Evolutionary conservation across 1,140 invertebrate genomes (phyloP).

Genomic region (Diachasma alloeum): DNA sequence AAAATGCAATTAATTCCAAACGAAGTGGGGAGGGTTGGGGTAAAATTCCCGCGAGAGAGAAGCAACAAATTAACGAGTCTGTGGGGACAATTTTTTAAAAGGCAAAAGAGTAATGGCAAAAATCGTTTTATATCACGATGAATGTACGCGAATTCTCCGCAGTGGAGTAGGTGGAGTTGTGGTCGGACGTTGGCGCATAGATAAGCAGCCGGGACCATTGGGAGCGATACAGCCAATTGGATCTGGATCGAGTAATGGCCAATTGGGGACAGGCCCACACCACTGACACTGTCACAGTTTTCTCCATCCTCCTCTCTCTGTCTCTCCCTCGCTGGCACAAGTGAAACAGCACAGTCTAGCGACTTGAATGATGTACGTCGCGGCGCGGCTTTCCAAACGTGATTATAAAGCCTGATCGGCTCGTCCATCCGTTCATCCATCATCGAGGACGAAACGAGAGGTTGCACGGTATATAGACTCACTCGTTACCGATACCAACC

Average conservation of each 20-base stretch:
- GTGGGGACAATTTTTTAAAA: background rate
- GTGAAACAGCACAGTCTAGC: background rate
- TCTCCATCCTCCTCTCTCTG: background rate
- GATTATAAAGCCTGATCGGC: conserved; percentile 40
- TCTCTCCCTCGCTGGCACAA: background rate
- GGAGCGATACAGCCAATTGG: conserved; percentile 46
- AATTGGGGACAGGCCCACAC: conserved; percentile 37
- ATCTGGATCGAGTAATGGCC: conserved; percentile 48
- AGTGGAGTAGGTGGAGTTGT: conserved; percentile 14
- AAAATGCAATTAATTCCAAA: background rate
- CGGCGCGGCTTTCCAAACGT: conserved; percentile 29
- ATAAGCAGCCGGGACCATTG: conserved; percentile 41
- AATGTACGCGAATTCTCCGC: background rate
- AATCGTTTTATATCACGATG: conserved; percentile 9
- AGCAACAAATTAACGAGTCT: background rate
- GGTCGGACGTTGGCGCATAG: conserved; percentile 34
- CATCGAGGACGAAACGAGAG: conserved; percentile 32
- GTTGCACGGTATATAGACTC: background rate
- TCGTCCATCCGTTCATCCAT: conserved; percentile 36
- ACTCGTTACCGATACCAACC: conserved; percentile 22
- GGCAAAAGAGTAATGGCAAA: background rate
- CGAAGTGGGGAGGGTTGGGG: background rate
- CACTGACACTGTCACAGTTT: conserved; percentile 34
- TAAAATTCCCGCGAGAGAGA: background rate
- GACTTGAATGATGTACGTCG: conserved; percentile 33